Evolutionary conservation across 1,140 invertebrate genomes (phyloP).

Genomic region (Calycopis cecrops): DNA sequence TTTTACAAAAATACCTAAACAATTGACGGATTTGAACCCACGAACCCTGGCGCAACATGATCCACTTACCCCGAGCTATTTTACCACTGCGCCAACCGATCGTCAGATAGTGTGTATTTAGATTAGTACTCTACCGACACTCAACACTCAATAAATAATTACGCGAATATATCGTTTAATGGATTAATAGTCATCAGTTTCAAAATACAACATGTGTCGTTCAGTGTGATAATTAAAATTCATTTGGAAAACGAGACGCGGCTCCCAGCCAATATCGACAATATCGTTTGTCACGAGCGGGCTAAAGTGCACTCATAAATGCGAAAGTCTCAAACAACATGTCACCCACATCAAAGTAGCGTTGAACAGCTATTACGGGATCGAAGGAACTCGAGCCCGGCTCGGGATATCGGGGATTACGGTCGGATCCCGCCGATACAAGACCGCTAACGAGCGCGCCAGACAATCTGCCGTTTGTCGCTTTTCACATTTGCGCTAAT

Average conservation of each 20-base stretch:
- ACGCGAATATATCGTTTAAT: too few species aligned
- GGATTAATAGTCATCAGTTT: too few species aligned
- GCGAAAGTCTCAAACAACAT: slow-evolving; percentile 7
- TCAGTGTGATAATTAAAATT: not conserved
- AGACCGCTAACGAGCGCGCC: slow-evolving; percentile 1
- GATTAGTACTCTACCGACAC: too few species aligned
- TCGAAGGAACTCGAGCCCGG: not conserved
- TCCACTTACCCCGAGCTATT: too few species aligned
- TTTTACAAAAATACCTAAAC: too few species aligned
- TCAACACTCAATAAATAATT: too few species aligned
- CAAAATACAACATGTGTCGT: too few species aligned
- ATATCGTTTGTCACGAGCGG: not conserved
- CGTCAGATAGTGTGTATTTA: too few species aligned
- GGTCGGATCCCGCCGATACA: not conserved
- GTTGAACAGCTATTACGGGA: slow-evolving; percentile 10
- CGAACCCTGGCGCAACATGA: too few species aligned
- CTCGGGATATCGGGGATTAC: not conserved
- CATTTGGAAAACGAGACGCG: not conserved
- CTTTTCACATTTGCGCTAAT: slow-evolving; percentile 2
- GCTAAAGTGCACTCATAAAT: slow-evolving; percentile 4
- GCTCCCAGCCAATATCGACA: not conserved
- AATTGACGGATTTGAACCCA: too few species aligned
- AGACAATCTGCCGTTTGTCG: not conserved
- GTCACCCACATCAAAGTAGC: slow-evolving; percentile 9
- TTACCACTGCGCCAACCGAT: too few species aligned